Evolutionary conservation across 2,888 invertebrate genomes (phyloP), one percentile per base, ranked within the genome.

Genomic region (Agrenia bidenticulata): DNA sequence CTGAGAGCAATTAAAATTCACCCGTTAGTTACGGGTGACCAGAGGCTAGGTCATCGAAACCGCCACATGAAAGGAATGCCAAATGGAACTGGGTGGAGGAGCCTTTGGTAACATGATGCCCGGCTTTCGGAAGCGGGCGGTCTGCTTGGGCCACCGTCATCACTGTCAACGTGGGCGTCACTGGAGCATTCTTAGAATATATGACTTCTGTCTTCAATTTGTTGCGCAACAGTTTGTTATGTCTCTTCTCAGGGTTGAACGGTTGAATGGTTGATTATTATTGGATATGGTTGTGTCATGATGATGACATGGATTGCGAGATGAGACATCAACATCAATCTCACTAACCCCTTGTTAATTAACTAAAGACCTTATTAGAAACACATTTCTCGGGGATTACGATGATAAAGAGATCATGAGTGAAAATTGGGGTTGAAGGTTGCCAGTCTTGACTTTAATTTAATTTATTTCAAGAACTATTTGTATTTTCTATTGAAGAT

Each of bases 1-100:
- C 19, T 39, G 55, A 63, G 62, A 71, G 63, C 67, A 69, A 71
- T 71, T 71, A 71, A 41, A 54, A 57, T 54, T 63, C 63, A 69
- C 67, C 71, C 68, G 71, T 71, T 71, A 71, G 71, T 67, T 57
- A 39, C 65, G 71, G 69, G 71, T 71, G 71, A 67, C 63, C 61
- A 63, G 68, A 66, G 60, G 56, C 64, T 63, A 64, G 71, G 71
- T 71, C 69, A 71, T 42, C 60, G 61, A 51, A 15, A 32, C 26
- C 21, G 39, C 53, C 58, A 66, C 64, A 71, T 66, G 39, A 71
- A 32, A 32, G 32, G 32, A 11, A 32, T 32, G 62, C 50, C 32
- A 45, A 57, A 50, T 45, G 59, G 51, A 53, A 45, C 54, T 55
- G 57, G 54, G 51, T 61, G 49, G 56, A 64, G 65, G 58, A 59